Evolutionary conservation across 30 jellyfish, hydroid and myxozoan genomes (phyloP), one percentile per base, ranked within the genome.

Genomic region (Cassiopea andromeda): DNA sequence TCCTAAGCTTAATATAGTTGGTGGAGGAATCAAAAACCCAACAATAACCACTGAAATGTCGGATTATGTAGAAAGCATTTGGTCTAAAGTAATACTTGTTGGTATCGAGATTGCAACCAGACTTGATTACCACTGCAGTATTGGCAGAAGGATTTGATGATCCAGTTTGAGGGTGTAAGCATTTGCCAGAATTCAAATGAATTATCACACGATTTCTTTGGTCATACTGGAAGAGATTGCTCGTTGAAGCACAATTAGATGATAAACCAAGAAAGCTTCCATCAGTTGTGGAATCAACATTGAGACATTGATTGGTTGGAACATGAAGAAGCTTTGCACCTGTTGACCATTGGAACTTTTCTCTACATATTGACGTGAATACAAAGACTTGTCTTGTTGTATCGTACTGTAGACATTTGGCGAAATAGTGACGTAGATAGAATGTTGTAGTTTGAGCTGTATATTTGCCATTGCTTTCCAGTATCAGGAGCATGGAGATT

Each of bases 271-370:
- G n/a, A n/a, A 19, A 48, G 45, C 72, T 49, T 1, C 85, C 90
- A 69, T 69, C 94, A 38, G 48, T 77, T 17, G 83, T 66, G 10
- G 82, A n/a, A n/a, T 44, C 48, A 44, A 71, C 83, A 19, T 4
- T 10, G 66, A 87, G 13, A 70, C 94, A 87, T 78, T 69, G 68
- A 48, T 78, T 69, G 16, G 94, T 77, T 7, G 94, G 94, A 2
- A 78, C 78, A 58, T 87, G 94, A 70, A 78, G 44, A 46, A 87
- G 43, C 45, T 82, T 79, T 44, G 85, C 87, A 66, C 90, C 86
- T 2, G 80, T 73, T 38, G 73, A 71, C 94, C 94, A 87, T 12
- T 81, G 64, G 77, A 87, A 87, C 46, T 70, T 73, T 48, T 87
- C 94, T 8, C 90, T 66, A 77, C 94, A 87, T 18, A 78, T 17